Conservation (phyloP, 2,888 invertebrate species). For the Drosophila affinis region DNA sequence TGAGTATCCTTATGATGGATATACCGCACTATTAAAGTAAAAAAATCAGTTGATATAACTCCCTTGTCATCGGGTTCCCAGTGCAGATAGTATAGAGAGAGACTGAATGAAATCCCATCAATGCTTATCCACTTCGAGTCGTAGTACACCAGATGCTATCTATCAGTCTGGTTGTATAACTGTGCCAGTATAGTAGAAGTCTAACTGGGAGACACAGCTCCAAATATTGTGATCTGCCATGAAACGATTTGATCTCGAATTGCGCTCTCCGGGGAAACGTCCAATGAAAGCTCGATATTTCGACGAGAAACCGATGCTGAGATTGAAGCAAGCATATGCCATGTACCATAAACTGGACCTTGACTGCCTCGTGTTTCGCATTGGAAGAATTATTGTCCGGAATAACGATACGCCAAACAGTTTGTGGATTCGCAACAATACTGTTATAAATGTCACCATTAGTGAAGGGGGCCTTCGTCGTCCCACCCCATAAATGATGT, state of each 20-base stretch:
- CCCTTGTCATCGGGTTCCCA: no score
- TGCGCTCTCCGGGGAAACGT: neutral
- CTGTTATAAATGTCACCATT: neutral
- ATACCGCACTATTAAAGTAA: no score
- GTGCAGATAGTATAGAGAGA: no score
- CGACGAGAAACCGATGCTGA: neutral
- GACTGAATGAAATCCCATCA: no score
- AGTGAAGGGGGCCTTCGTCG: neutral
- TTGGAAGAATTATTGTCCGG: neutral
- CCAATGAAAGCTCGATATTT: neutral
- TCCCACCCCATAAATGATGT: no score
- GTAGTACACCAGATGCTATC: neutral
- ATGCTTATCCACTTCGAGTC: neutral
- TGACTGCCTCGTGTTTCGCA: neutral
- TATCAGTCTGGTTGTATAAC: no score
- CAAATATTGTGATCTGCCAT: no score
- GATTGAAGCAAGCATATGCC: constrained; percentile 10
- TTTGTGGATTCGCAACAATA: neutral
- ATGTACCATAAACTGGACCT: neutral
- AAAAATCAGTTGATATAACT: no score
- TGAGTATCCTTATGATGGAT: no score
- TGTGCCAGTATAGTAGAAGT: no score
- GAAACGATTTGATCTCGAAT: no score
- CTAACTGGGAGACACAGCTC: no score
- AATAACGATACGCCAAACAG: neutral